Evolutionary conservation across 2,113 vertebrate species (phyloP), one percentile per base, ranked within the genome.

Genomic region (Sarotherodon lohbergeri): DNA sequence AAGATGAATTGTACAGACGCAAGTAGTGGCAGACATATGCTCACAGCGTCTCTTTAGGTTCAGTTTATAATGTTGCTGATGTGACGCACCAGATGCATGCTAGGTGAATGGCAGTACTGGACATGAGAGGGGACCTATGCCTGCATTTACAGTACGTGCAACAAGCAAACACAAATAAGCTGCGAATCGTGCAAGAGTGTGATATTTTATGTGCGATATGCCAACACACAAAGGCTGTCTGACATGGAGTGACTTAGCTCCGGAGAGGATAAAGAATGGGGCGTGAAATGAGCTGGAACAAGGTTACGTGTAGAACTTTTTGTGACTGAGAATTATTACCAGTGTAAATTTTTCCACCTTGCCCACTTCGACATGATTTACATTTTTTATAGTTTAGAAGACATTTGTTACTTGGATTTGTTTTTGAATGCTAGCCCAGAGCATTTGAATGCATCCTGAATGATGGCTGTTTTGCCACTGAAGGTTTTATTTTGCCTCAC

Each of bases 361-460:
- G 13, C 29, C 22, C 36, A 27, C 13, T 48, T 83, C 4, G 3
- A 56, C n/a, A 17, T 87, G 48, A 80, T 94, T 94, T 95, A 83
- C 89, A 91, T 91, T 32, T 24, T 7, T 56, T 66, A 87, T 85
- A 12, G 46, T 56, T 50, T 10, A 41, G 55, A 89, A 43, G 11
- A 87, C 61, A 91, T 84, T 82, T 88, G 73, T 24, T 91, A 39
- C 73, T 43, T 43, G 61, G 17, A 34, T 63, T 88, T 86, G 39
- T 29, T 84, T 91, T 73, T 81, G 19, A 83, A 80, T 71, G 48
- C n/a, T 17, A 6, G 17, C 39, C 91, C 88, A 54, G 27, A 82
- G 16, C 24, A 93, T 94, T 94, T 95, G 90, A 93, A 92, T 95
- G 84, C 43, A 78, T 50, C 63, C 7, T 78, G 80, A 46, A 19